A percentile compares a stretch with the other conserved stretches of the same genome.
Evolutionary conservation across 1,140 invertebrate genomes (phyloP).

Genomic region (Andrena cerasifolii): DNA sequence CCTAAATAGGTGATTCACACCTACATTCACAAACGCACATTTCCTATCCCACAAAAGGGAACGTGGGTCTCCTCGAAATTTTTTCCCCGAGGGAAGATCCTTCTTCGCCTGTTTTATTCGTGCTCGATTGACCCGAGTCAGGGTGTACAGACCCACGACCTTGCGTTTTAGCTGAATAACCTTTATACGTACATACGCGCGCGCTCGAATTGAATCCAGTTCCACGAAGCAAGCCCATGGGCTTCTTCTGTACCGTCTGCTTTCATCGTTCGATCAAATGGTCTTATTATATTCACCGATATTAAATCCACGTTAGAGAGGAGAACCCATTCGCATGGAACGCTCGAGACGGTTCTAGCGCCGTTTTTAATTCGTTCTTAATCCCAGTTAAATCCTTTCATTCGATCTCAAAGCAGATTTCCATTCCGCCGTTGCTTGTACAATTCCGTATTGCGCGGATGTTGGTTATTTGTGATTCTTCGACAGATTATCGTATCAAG

Average conservation of each 20-base stretch:
- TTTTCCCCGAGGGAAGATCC: conserved; percentile 20
- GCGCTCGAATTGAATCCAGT: conserved; percentile 55
- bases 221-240: conserved; percentile 45
- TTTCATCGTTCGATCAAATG: conserved; percentile 42
- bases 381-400: too few species aligned
- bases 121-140: conserved; percentile 49
- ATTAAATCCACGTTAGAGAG: conserved; percentile 43
- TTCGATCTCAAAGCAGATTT: too few species aligned
- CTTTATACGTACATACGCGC: conserved; percentile 27
- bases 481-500: too few species aligned
- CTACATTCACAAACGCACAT: conserved; percentile 16
- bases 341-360: conserved; percentile 26
- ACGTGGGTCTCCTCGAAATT: conserved; percentile 20
- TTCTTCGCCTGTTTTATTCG: conserved; percentile 42
- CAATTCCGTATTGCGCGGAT: too few species aligned
- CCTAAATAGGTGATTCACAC: too few species aligned
- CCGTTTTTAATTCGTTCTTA: conserved; percentile 3
- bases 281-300: conserved; percentile 47
- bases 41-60: background rate
- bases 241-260: conserved; percentile 20
- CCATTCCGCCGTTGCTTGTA: too few species aligned
- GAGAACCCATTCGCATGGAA: background rate
- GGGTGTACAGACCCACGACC: conserved; percentile 38
- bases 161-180: conserved; percentile 57
- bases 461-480: too few species aligned